Percentiles rank a stretch among this genome's conserved stretches.
Conservation (phyloP, 2,113 vertebrate genomes). For the Ctenomys sociabilis region DNA sequence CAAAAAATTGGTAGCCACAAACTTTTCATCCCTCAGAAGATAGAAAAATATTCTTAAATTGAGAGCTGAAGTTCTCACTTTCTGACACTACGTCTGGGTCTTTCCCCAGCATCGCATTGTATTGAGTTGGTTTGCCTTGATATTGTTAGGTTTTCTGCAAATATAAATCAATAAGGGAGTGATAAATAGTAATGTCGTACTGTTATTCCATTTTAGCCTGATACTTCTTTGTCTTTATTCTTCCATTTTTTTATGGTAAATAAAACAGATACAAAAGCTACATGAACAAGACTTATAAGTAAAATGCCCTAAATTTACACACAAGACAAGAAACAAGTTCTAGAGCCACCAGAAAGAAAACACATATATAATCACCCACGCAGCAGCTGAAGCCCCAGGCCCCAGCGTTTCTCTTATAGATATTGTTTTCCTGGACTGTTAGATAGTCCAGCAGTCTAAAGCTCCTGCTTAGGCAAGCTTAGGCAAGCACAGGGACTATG, state of each 20-base stretch:
- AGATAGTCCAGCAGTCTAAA: no score
- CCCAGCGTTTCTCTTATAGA: background rate
- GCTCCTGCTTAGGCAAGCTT: no score
- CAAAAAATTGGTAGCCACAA: background rate
- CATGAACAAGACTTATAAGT: background rate
- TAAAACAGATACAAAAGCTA: background rate
- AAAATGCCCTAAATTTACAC: slow-evolving; percentile 5
- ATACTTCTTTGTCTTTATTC: background rate
- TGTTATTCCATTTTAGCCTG: background rate
- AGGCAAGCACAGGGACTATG: no score
- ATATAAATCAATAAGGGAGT: slow-evolving; percentile 32
- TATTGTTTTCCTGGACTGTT: no score
- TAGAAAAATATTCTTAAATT: background rate
- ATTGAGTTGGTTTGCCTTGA: background rate
- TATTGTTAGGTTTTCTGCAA: slow-evolving; percentile 2
- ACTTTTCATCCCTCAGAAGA: background rate
- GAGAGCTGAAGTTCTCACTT: background rate
- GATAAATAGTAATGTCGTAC: background rate
- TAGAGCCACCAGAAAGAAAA: background rate
- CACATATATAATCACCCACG: background rate
- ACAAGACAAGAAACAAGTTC: background rate
- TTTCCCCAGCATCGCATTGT: background rate
- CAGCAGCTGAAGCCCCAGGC: no score
- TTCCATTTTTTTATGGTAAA: background rate
- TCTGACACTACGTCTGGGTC: background rate